Conservation (phyloP, 2,113 vertebrate species). For the Phaethornis superciliosus region DNA sequence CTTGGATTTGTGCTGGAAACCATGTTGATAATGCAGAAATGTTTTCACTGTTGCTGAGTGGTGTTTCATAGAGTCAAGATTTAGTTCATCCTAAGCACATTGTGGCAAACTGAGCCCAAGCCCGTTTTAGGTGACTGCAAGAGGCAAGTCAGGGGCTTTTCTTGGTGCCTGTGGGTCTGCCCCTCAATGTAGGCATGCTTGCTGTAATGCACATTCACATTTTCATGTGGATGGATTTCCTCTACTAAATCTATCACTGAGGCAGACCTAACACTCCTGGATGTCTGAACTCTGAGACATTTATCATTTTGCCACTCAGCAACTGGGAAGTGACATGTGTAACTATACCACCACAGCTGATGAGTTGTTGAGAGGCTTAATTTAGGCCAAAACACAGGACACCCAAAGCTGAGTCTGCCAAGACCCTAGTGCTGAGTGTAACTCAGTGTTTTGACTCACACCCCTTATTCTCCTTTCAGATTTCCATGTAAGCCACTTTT, state of each 20-base stretch:
- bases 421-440: neutral
- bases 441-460: neutral
- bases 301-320: neutral
- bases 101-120: neutral
- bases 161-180: neutral
- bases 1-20: no score
- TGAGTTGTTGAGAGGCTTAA: neutral
- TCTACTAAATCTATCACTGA: neutral
- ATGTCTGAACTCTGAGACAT: neutral
- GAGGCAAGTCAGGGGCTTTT: neutral
- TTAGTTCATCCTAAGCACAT: neutral
- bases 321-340: neutral
- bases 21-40: no score
- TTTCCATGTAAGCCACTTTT: neutral
- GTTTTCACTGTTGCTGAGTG: no score
- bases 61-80: neutral
- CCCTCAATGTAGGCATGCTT: neutral
- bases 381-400: neutral
- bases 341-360: neutral
- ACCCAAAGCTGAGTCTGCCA: neutral
- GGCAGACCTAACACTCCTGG: neutral
- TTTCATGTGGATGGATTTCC: neutral
- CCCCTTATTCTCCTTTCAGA: neutral
- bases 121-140: neutral
- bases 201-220: neutral